Evolutionary conservation across 2,113 vertebrate genomes (phyloP).

Genomic region (Neodontobutis hainanensis): DNA sequence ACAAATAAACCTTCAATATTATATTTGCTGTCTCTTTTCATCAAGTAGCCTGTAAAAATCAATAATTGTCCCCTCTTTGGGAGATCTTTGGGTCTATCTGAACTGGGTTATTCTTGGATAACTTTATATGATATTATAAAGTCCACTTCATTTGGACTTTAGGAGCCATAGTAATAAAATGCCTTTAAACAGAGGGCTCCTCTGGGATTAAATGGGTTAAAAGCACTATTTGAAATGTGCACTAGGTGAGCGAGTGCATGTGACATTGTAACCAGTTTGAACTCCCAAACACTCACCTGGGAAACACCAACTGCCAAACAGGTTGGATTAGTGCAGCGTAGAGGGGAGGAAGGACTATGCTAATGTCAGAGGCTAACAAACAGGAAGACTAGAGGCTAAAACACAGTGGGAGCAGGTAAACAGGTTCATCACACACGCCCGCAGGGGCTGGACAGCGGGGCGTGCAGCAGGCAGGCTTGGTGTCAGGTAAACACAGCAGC

Average conservation of each 20-base stretch:
- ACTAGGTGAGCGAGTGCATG: slow-evolving; percentile 4
- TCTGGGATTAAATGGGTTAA: not conserved
- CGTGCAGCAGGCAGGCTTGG: slow-evolving; percentile 21
- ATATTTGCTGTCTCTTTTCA: too few relatives aligned
- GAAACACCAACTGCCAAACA: slow-evolving; percentile 79
- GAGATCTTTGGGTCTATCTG: too few relatives aligned
- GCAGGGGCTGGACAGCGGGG: slow-evolving; percentile 9
- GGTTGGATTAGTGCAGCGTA: slow-evolving; percentile 89
- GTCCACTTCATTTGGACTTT: too few relatives aligned
- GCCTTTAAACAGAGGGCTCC: not conserved
- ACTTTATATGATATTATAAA: too few relatives aligned
- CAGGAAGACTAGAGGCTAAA: slow-evolving; percentile 21
- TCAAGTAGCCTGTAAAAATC: too few relatives aligned
- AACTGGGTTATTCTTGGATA: too few relatives aligned
- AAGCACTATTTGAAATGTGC: not conserved
- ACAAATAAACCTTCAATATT: too few relatives aligned
- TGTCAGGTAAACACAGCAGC: slow-evolving; percentile 67
- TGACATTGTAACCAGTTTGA: slow-evolving; percentile 1
- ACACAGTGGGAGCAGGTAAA: slow-evolving; percentile 16
- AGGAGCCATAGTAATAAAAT: too few relatives aligned
- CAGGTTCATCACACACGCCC: slow-evolving; percentile 12
- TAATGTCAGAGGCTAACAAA: slow-evolving; percentile 50
- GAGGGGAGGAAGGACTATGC: slow-evolving; percentile 62
- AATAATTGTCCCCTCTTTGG: too few relatives aligned
- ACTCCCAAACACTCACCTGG: slow-evolving; percentile 23